Percentiles rank a stretch among this genome's conserved stretches.
These are phyloP conservation scores for Ardeotis arabs DNA, from an alignment of 2,113 vertebrate genomes.

Conservation along the genomic window DNA sequence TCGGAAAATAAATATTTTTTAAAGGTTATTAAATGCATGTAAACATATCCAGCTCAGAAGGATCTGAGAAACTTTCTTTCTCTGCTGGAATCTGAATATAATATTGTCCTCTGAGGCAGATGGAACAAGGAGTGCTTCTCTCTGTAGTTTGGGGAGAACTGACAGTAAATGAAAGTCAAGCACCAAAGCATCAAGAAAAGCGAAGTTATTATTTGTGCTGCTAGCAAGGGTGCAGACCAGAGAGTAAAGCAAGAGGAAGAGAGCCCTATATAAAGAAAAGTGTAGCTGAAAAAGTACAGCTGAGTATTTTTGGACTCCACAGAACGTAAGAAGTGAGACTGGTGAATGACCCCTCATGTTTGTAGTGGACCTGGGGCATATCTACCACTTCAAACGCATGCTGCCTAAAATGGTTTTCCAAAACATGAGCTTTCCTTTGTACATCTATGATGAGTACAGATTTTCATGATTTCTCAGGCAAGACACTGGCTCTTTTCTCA, in stretches of 20 bases:
- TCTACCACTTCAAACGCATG: neutral
- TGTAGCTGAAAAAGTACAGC: neutral
- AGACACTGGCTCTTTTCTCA: slow-evolving; percentile 10
- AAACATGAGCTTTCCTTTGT: neutral
- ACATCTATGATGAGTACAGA: neutral
- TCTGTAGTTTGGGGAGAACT: neutral
- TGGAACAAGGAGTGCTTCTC: neutral
- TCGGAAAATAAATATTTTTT: neutral
- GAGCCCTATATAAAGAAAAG: neutral
- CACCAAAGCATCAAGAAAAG: neutral
- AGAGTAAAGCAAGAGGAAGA: neutral
- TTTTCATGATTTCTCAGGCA: slow-evolving; percentile 6
- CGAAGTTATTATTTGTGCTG: neutral
- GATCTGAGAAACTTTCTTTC: neutral
- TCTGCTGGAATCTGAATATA: neutral
- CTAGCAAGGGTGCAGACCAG: neutral
- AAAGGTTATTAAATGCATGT: neutral
- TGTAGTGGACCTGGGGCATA: neutral
- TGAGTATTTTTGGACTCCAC: neutral
- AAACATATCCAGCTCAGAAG: neutral
- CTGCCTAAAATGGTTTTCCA: neutral
- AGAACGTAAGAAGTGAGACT: neutral
- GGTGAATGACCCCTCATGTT: neutral
- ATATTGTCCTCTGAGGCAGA: neutral
- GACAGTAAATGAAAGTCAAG: neutral